phyloP scores from a whole-genome alignment of 2,888 invertebrate genomes.

The Temnothorax ravouxi region DNA sequence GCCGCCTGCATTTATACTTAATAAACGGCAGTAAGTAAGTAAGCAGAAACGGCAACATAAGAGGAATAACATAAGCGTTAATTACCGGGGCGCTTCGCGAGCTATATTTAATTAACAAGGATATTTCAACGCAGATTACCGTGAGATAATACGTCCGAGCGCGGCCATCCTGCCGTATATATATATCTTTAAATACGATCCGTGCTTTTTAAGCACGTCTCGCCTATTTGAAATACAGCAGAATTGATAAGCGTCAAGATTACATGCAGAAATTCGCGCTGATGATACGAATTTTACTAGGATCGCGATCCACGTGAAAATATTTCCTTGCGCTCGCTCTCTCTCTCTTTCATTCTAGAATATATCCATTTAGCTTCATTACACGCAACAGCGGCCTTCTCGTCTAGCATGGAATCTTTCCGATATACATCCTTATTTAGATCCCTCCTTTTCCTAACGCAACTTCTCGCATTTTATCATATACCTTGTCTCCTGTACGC shows the following conservation, averaged over 20 bases:
- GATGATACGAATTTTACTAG: not conserved
- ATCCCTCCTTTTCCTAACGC: constrained; percentile 8
- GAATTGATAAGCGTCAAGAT: constrained; percentile 7
- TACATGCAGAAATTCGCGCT: not conserved
- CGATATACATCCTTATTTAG: constrained; percentile 25
- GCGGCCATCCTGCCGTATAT: not conserved
- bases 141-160: constrained; percentile 15
- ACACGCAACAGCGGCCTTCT: not conserved
- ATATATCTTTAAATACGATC: not conserved
- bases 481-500: not conserved
- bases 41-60: constrained; percentile 11
- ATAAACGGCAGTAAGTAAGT: constrained; percentile 11
- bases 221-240: not conserved
- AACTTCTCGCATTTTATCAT: constrained; percentile 1
- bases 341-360: not conserved
- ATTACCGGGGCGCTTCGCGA: constrained; percentile 12
- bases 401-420: not conserved
- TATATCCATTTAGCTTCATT: not conserved
- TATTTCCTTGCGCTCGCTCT: not conserved
- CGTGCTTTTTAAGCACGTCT: constrained; percentile 3
- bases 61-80: constrained; percentile 13
- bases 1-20: constrained; percentile 30
- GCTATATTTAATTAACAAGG: constrained; percentile 35
- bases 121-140: constrained; percentile 24
- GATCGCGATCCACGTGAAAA: not conserved